These are phyloP conservation scores for Troides oblongomaculatus DNA, from an alignment of 2,888 invertebrate genomes.

Conservation along the genomic window DNA sequence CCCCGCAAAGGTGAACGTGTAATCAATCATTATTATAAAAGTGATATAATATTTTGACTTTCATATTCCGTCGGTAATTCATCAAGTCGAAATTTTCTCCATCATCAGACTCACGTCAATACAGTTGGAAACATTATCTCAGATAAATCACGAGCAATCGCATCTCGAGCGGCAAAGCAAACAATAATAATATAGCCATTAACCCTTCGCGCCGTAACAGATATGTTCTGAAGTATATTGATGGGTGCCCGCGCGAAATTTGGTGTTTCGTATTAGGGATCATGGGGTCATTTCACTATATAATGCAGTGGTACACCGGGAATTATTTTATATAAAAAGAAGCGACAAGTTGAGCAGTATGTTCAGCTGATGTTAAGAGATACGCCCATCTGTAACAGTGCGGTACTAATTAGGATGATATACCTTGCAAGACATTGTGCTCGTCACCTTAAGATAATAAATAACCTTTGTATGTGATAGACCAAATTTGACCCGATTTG, in stretches of 20 bases:
- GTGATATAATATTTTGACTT: conserved; percentile 10
- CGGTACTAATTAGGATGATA: too few relatives aligned
- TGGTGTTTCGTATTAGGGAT: conserved; percentile 48
- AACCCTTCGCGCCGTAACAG: conserved; percentile 50
- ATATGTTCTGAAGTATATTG: conserved; percentile 53
- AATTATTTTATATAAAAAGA: background rate
- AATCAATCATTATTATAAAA: conserved; percentile 18
- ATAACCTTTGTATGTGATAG: too few relatives aligned
- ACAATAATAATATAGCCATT: conserved; percentile 51
- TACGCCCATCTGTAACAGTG: too few relatives aligned
- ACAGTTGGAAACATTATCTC: conserved; percentile 39
- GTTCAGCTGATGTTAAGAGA: too few relatives aligned
- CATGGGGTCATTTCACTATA: conserved; percentile 56
- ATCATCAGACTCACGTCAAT: conserved; percentile 25
- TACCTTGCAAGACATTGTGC: too few relatives aligned
- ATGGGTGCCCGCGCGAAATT: conserved; percentile 44
- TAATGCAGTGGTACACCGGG: conserved; percentile 39
- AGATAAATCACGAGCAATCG: conserved; percentile 40
- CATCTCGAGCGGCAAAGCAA: conserved; percentile 36
- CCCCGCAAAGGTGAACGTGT: background rate
- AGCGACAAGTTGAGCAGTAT: too few relatives aligned
- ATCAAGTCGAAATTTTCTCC: conserved; percentile 14
- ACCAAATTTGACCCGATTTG: too few relatives aligned
- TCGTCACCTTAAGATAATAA: too few relatives aligned
- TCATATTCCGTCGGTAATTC: conserved; percentile 6